A percentile compares a stretch with the other conserved stretches of the same genome.
These are phyloP conservation scores for Chironex yamaguchii DNA, from an alignment of 30 jellyfish, hydroid and myxozoan species.

Conservation along the genomic window DNA sequence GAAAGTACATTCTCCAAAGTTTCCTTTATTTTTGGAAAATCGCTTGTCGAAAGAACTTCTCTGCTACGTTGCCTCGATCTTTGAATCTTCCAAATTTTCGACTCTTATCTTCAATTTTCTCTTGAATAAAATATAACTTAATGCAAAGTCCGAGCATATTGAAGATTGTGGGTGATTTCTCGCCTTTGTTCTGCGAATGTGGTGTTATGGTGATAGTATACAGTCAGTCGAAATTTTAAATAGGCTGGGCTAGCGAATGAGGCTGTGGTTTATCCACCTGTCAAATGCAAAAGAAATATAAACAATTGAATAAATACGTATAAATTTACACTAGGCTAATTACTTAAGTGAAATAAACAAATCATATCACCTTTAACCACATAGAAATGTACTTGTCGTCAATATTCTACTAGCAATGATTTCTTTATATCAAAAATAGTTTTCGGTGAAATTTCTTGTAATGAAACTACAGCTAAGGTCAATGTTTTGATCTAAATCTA, in stretches of 20 bases:
- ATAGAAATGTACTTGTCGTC: no score
- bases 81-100: background rate
- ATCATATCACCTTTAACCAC: background rate
- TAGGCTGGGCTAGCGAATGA: background rate
- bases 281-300: background rate
- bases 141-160: background rate
- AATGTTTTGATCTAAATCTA: no score
- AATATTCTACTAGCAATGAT: no score
- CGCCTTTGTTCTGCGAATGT: background rate
- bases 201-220: background rate
- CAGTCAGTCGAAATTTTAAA: background rate
- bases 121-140: background rate
- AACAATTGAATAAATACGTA: background rate
- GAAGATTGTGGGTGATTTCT: background rate
- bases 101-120: background rate
- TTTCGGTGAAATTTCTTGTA: no score
- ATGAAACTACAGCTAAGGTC: no score
- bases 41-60: no score
- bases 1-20: no score
- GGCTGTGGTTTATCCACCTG: background rate
- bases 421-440: no score
- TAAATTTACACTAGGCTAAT: background rate
- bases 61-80: background rate
- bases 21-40: no score
- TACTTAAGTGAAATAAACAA: background rate